Conservation (phyloP, 2,113 vertebrate species). For the Arvicanthis niloticus region DNA sequence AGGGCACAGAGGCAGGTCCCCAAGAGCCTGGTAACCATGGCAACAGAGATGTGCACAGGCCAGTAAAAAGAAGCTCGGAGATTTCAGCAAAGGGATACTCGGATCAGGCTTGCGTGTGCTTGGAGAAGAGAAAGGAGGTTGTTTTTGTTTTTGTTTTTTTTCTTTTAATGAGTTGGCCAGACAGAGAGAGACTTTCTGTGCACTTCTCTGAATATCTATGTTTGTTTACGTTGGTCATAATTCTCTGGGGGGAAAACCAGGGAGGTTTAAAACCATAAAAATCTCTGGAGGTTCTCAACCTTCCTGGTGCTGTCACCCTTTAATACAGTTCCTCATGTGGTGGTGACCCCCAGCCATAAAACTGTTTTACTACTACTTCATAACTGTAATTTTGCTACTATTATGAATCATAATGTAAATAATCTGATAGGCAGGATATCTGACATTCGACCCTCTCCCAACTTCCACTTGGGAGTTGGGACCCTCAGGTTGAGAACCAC, state of each 20-base stretch:
- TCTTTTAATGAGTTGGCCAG: background rate
- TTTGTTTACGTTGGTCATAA: background rate
- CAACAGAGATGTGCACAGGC: background rate
- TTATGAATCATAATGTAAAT: background rate
- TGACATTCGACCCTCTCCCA: background rate
- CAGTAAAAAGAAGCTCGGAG: background rate
- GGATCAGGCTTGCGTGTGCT: background rate
- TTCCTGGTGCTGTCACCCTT: background rate
- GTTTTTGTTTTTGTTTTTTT: background rate
- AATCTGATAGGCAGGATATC: background rate
- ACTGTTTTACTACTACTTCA: background rate
- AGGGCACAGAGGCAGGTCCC: conserved; percentile 46
- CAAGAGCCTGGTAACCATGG: conserved; percentile 55
- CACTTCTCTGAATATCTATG: background rate
- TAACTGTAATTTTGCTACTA: background rate
- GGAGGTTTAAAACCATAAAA: background rate
- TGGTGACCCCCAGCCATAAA: background rate
- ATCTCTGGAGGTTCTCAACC: background rate
- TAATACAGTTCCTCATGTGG: background rate
- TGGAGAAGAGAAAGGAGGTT: background rate
- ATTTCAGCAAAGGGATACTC: background rate
- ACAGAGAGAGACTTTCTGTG: background rate
- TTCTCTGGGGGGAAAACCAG: background rate
- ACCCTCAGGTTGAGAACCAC: background rate
- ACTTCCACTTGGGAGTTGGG: background rate